A percentile compares a stretch with the other conserved stretches of the same genome.
Evolutionary conservation across 2,797 vertebrate genomes (phyloP).

Genomic region (Apogon hyalosoma): DNA sequence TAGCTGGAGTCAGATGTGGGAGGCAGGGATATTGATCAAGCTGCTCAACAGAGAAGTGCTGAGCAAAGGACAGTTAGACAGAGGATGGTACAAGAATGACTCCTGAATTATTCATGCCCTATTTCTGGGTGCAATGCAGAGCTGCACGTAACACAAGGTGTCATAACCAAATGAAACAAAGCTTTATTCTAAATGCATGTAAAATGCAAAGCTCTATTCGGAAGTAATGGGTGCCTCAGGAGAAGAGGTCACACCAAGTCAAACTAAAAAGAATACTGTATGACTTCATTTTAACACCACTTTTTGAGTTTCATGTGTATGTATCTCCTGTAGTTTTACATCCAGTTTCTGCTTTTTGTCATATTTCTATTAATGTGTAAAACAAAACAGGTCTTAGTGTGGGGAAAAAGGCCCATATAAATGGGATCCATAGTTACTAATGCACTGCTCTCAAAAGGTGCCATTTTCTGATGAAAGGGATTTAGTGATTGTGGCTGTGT

Average conservation of each 20-base stretch:
- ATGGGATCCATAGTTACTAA: neutral
- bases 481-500: neutral
- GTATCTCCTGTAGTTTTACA: too few species aligned
- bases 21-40: conserved; percentile 32
- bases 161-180: conserved; percentile 11
- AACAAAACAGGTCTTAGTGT: too few species aligned
- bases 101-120: conserved; percentile 65
- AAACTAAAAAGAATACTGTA: neutral
- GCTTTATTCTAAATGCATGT: conserved; percentile 3
- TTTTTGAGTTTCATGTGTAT: neutral
- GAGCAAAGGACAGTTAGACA: conserved; percentile 42
- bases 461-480: conserved; percentile 10
- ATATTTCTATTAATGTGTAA: too few species aligned
- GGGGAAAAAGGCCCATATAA: neutral
- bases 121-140: conserved; percentile 49
- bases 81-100: conserved; percentile 33
- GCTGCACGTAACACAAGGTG: conserved; percentile 9
- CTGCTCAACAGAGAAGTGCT: conserved; percentile 40
- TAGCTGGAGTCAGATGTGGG: conserved; percentile 19
- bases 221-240: neutral
- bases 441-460: conserved; percentile 6
- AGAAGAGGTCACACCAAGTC: neutral
- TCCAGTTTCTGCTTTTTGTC: too few species aligned
- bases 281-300: neutral
- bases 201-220: conserved; percentile 2